Percentiles rank a stretch among this genome's conserved stretches.
Conservation (phyloP, 2,888 invertebrate species). For the Chydorus sphaericus region DNA sequence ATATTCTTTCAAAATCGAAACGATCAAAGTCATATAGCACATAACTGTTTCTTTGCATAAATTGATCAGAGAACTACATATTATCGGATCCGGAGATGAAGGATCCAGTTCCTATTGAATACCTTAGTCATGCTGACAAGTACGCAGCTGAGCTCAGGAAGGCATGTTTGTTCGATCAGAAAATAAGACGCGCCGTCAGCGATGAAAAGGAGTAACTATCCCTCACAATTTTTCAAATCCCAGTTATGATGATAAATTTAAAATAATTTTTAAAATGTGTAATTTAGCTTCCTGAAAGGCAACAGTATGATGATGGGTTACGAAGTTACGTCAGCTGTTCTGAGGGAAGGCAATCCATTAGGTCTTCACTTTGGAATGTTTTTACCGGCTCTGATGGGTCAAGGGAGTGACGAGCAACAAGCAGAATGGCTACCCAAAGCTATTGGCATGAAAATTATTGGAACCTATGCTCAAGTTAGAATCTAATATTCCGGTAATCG, state of each 20-base stretch:
- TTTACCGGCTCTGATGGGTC: slow-evolving; percentile 76
- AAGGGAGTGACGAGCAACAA: slow-evolving; percentile 75
- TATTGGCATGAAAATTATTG: slow-evolving; percentile 68
- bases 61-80: no score
- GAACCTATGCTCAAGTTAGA: slow-evolving; percentile 77
- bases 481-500: no score
- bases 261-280: no score
- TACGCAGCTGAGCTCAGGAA: slow-evolving; percentile 64
- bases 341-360: slow-evolving; percentile 56
- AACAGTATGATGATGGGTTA: no score
- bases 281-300: no score
- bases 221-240: no score
- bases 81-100: slow-evolving; percentile 47
- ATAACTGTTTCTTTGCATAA: no score
- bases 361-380: slow-evolving; percentile 85
- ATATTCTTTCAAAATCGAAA: background rate
- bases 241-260: no score
- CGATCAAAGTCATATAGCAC: slow-evolving; percentile 9
- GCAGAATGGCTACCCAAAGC: slow-evolving; percentile 73
- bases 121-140: slow-evolving; percentile 68
- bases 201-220: no score
- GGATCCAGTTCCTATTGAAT: slow-evolving; percentile 53
- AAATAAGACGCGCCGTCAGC: no score
- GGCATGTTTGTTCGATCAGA: slow-evolving; percentile 51
- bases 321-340: slow-evolving; percentile 42